Base-by-base conservation (phyloP, 2,113 vertebrate species). In the Plotosus lineatus region DNA sequence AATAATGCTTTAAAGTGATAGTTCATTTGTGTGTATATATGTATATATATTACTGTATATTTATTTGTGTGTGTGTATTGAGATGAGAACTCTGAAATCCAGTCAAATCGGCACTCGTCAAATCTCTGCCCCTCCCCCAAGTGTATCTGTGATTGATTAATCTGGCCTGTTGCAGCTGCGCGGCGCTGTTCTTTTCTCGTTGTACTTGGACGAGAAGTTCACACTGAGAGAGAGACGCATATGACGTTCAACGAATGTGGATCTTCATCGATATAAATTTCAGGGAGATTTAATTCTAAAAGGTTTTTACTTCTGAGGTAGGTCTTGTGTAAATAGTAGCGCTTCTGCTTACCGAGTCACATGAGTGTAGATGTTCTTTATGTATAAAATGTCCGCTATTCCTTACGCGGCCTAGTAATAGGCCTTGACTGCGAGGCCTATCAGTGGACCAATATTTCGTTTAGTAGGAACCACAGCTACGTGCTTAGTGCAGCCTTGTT, bases 241-340 rank as follows among this genome's bases (percentile, higher is more conserved):
- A 33, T 26, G 31, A 19, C 65, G 63, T 44, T 6, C 23, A 15
- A 21, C 63, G 69, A 31, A 28, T 55, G 50, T 42, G 14, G 53
- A 3, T 71, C 26, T 71, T 7, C 65, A 58, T 15, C 36, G 46
- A n/a, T 53, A 28, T 36, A 42, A 31, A 14, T 17, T 51, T 44
- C 42, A 1, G 56, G 46, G 38, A 63, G 28, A 28, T 56, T 77
- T n/a, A 28, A 40, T 33, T 26, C 33, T 80, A 73, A 77, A 53
- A 80, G 51, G 26, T 77, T 40, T 65, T 58, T 65, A 72, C 65
- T 40, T 33, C 48, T 19, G 23, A 85, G 84, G 84, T 85, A 83
- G 80, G 84, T 76, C 71, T 56, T 4, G 17, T 50, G 26, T 23
- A 65, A 11, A n/a, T 48, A 51, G 21, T 9, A 15, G n/a, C 50